Evolutionary conservation across 2,113 vertebrate species (phyloP).

Genomic region (Urocolius indicus): DNA sequence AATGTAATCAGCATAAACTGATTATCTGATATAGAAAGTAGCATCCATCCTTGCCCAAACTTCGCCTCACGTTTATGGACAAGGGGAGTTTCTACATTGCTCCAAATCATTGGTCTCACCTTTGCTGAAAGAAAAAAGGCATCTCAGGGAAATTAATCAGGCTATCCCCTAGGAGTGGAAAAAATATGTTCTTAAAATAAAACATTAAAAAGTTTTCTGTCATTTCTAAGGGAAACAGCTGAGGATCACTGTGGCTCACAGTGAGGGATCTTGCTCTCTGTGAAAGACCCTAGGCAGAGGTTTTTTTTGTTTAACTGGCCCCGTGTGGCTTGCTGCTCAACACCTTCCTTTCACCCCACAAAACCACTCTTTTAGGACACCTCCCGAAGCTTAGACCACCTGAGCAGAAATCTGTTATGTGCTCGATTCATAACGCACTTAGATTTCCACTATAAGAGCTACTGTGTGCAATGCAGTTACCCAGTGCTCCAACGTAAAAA

Average conservation of each 20-base stretch:
- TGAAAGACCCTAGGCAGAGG: not conserved
- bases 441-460: not conserved
- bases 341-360: not conserved
- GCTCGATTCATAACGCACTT: rapidly evolving
- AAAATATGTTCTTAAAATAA: not conserved
- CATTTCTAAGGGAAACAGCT: not conserved
- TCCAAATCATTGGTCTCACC: not conserved
- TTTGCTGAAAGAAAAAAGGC: not conserved
- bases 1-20: not conserved
- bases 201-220: not conserved
- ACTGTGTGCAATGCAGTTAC: not conserved
- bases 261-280: not conserved
- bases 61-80: conserved; percentile 25
- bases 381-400: not conserved
- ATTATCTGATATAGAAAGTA: conserved; percentile 9
- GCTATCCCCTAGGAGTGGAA: not conserved
- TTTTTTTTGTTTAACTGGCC: not conserved
- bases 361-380: not conserved
- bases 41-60: not conserved
- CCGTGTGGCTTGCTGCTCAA: not conserved
- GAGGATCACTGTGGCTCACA: not conserved
- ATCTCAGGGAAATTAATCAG: not conserved
- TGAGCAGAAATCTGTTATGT: not conserved
- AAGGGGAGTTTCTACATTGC: not conserved
- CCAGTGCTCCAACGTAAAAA: not conserved